Base-by-base conservation (phyloP, 2,113 vertebrate species). In the Etia nguti region DNA sequence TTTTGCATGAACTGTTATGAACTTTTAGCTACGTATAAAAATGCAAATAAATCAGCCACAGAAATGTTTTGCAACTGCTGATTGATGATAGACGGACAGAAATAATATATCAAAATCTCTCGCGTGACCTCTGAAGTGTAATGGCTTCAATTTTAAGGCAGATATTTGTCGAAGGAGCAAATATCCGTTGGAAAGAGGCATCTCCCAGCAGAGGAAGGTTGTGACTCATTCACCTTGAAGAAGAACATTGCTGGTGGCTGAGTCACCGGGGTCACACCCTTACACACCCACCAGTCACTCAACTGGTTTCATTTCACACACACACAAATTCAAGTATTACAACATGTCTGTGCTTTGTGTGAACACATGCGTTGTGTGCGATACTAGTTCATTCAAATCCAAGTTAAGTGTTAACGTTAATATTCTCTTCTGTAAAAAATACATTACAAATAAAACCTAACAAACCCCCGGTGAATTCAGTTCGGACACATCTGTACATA, bases 171-270 rank as follows among this genome's bases (percentile, higher is more conserved):
- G 0, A 75, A 83, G 57, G 36, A 52, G 84, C 41, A 89, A 88
- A 93, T 92, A 89, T 93, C 38, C 56, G 80, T 89, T 92, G 89
- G 89, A 88, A 87, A 91, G 70, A 84, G 82, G 86, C 54, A 84
- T 83, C 62, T 91, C 87, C 62, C 86, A 20, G 22, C 29, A 31
- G 84, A 85, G 81, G 79, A 79, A 92, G 83, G 59, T 29, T 91
- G 83, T 94, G 94, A 95, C 89, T 97, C 96, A 97, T 94, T 95
- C 93, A 96, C 96, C 95, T 96, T 95, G 92, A 93, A 94, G 92
- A 91, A 86, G 93, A 94, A 95, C 96, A 97, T 97, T 93, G 90
- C 91, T 93, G 46, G 52, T 89, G 80, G 80, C 88, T 97, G 95
- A 97, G 94, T 97, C 96, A 97, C 73, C 2, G 3, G 73, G 83